Base-by-base conservation (phyloP, 2,888 invertebrate genomes). In the Blastobasis lacticolella region DNA sequence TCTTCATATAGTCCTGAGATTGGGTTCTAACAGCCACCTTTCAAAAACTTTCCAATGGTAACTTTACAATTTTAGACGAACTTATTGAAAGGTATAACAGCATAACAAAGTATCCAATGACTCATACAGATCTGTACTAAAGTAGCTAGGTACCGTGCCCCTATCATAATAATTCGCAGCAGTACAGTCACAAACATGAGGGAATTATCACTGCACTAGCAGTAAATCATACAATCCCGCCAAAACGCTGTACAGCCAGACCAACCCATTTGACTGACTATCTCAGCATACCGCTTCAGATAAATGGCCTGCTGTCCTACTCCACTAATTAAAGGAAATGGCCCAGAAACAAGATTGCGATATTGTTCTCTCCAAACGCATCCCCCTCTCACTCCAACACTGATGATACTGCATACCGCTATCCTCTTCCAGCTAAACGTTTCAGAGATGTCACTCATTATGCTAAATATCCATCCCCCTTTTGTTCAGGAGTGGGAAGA, bases 301-400 rank as follows among this genome's bases (percentile, higher is more conserved):
- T 72, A 79, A 79, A 86, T 81, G 69, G 78, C 74, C 74, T 71
- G 73, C 79, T 83, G 85, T 84, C 84, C 81, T 77, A 66, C 67
- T 73, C 71, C 69, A 82, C 88, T 89, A 88, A 89, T 89, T 88
- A 88, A 88, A 83, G 83, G 79, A 87, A 89, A 89, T 88, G 88
- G 88, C 70, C 86, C 71, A 87, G 89, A 89, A 89, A 89, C 89
- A 89, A 89, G 88, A 89, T 89, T 89, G 88, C 79, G 87, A 84
- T 86, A 88, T 88, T 88, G 88, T 88, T 79, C 83, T 80, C 80
- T 71, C 70, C 69, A 73, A 76, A 78, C 65, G 66, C 63, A 56
- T 56, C 41, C 4, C 70, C 52, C 0, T 78, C 80, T 50, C 64
- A 49, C 43, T 81, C 75, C 37, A 38, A 49, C 69, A 3, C 10